A percentile compares a stretch with the other conserved stretches of the same genome.
Evolutionary conservation across 2,797 vertebrate species (phyloP).

Genomic region (Ptychobarbus kaznakovi): DNA sequence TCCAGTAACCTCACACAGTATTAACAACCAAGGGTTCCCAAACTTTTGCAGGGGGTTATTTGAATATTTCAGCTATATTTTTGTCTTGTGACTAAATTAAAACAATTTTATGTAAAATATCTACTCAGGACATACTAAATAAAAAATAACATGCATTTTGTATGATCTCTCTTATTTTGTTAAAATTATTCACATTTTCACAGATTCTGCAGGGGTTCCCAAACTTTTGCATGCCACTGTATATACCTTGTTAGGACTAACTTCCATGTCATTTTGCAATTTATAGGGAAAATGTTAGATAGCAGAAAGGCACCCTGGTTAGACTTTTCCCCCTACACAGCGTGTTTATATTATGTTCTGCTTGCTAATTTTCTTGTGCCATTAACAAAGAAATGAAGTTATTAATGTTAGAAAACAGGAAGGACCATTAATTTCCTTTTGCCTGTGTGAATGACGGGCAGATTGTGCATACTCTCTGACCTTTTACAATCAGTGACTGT

Average conservation of each 20-base stretch:
- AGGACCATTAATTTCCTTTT: not conserved
- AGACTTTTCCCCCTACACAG: not conserved
- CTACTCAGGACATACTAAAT: too few species aligned
- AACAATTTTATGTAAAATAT: too few species aligned
- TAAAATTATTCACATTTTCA: too few species aligned
- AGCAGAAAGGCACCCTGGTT: not conserved
- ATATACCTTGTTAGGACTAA: not conserved
- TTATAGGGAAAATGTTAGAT: not conserved
- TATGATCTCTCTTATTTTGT: too few species aligned
- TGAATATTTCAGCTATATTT: too few species aligned
- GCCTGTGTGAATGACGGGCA: not conserved
- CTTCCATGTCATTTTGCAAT: not conserved
- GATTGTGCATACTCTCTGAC: not conserved
- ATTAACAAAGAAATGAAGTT: conserved; percentile 5
- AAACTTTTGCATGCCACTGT: too few species aligned
- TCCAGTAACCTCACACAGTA: too few species aligned
- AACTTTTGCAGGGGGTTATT: too few species aligned
- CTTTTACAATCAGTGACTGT: not conserved
- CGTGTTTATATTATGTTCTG: not conserved
- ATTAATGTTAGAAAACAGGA: conserved; percentile 3
- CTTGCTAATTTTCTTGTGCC: not conserved
- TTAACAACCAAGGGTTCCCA: too few species aligned
- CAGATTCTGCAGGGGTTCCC: too few species aligned
- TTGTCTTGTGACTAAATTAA: too few species aligned
- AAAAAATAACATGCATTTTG: too few species aligned